Evolutionary conservation across 2,888 invertebrate species (phyloP), one percentile per base, ranked within the genome.

Genomic region (Iselma pallidipennis): DNA sequence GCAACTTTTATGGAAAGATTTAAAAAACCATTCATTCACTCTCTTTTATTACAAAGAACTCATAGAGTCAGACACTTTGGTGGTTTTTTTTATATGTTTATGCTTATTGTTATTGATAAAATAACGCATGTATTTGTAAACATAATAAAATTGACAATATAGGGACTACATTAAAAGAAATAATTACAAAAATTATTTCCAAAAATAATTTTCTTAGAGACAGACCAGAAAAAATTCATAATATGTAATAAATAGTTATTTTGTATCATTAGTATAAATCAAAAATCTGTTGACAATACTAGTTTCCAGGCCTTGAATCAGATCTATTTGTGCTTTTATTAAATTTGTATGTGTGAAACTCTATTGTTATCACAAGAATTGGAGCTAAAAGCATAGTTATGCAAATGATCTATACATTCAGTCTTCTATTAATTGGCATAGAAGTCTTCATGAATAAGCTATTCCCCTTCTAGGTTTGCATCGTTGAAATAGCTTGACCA

Each of bases 401-500:
- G 74, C 67, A 74, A 74, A 74, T 72, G 71, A 69, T 69, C 69
- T 67, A 65, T 58, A 69, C 63, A 62, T 65, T 65, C 68, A 66
- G 71, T 67, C 74, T 73, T 71, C 72, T 71, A 73, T 73, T 74
- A 72, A 74, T 73, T 71, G 71, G 70, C 67, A 63, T 64, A 66
- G 70, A 72, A 71, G 69, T 71, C 72, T 72, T 71, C 66, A 67
- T 67, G 71, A 71, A 73, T 73, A 71, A 73, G 70, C 69, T 66
- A 60, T 54, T 37, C 16, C 42, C 42, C 59, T 63, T 64, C 63
- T 66, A 69, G 68, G 68, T 67, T 69, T 64, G 70, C 73, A 73
- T 74, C 63, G 67, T 66, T 70, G 65, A 67, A 72, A 74, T 74
- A 74, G 73, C 73, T 74, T 72, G 72, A 70, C 71, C 71, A 60